Evolutionary conservation across 1,140 invertebrate species (phyloP).

Genomic region (Lepidotrigona ventralis): DNA sequence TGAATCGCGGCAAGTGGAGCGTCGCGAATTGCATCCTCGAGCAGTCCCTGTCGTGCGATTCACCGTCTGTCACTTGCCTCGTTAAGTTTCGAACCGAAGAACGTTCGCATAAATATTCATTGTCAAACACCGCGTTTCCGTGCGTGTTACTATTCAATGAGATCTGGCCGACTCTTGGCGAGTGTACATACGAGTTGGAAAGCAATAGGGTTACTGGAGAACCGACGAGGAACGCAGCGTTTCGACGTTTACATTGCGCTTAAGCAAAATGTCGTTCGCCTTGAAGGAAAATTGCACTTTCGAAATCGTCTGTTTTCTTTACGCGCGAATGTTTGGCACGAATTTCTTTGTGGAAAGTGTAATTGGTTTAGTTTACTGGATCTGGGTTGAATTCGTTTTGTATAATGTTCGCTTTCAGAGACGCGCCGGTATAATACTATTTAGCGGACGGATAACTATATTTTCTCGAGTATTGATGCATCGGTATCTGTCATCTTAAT

Average conservation of each 20-base stretch:
- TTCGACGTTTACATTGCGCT: not conserved
- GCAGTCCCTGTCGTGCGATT: slow-evolving; percentile 23
- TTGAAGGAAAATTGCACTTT: not conserved
- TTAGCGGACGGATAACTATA: too few relatives aligned
- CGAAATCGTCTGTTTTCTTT: not conserved
- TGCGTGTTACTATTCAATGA: slow-evolving; percentile 14
- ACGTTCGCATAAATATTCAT: slow-evolving; percentile 79
- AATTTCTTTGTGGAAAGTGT: not conserved
- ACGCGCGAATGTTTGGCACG: not conserved
- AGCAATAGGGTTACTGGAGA: slow-evolving; percentile 18
- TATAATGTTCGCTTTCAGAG: too few relatives aligned
- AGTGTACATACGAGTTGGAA: not conserved
- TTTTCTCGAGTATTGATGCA: too few relatives aligned
- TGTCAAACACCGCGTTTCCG: slow-evolving; percentile 26
- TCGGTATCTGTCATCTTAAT: too few relatives aligned
- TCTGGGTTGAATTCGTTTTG: too few relatives aligned
- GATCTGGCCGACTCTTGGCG: not conserved
- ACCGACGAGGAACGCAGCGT: not conserved
- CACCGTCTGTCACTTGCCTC: slow-evolving; percentile 47
- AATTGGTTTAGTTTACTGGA: not conserved
- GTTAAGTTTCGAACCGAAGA: slow-evolving; percentile 73
- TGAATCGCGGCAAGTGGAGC: slow-evolving; percentile 23
- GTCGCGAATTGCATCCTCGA: slow-evolving; percentile 34
- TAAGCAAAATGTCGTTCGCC: not conserved
- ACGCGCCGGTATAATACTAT: too few relatives aligned